A percentile compares a stretch with the other conserved stretches of the same genome.
Conservation (phyloP, 2,113 vertebrate genomes). For the Progne subis region DNA sequence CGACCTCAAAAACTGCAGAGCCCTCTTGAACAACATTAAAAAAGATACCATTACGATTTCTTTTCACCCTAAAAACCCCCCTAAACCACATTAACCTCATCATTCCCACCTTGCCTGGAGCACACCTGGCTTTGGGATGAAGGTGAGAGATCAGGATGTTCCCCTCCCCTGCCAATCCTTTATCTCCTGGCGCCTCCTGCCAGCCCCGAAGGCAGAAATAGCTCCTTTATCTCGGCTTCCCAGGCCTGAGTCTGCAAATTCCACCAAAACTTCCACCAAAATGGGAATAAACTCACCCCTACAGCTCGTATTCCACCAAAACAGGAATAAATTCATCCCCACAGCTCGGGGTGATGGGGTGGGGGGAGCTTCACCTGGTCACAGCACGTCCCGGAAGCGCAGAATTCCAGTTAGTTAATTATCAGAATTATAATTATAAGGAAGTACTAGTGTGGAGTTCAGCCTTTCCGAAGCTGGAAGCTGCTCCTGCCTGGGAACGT, state of each 20-base stretch:
- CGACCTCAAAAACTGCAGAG: not conserved
- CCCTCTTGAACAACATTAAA: rapidly evolving
- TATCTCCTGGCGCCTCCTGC: not conserved
- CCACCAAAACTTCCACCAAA: not conserved
- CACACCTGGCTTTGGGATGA: not conserved
- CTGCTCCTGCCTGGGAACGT: not conserved
- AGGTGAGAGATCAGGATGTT: not conserved
- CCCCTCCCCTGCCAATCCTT: not conserved
- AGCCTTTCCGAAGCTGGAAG: not conserved
- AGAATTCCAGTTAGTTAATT: not conserved
- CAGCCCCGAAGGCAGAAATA: not conserved
- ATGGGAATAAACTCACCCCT: not conserved
- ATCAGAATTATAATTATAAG: rapidly evolving
- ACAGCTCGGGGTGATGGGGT: not conserved
- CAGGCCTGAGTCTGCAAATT: not conserved
- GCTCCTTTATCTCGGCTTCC: not conserved
- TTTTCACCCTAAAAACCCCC: not conserved
- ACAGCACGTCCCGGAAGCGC: not conserved
- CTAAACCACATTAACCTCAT: rapidly evolving
- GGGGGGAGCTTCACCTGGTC: not conserved
- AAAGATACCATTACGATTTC: rapidly evolving
- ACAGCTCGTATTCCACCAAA: not conserved
- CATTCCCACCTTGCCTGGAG: not conserved
- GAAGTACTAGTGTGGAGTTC: rapidly evolving
- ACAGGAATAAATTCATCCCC: not conserved